These are phyloP conservation scores for Eudasyphora cyanicolor DNA, from an alignment of 2,888 invertebrate species.

Conservation along the genomic window DNA sequence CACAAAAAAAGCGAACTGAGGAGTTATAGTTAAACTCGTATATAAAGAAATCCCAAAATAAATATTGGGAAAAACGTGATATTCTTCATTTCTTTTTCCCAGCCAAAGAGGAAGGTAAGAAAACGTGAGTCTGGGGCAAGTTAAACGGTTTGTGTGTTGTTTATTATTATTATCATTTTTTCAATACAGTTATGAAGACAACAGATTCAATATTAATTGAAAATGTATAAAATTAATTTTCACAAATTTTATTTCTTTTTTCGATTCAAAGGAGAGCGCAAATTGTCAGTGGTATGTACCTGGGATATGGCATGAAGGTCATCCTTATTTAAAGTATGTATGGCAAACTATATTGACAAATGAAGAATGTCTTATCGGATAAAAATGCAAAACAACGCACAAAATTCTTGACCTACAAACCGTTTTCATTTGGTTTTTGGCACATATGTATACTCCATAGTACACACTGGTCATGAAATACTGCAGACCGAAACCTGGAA, in stretches of 20 bases:
- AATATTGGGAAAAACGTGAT: constrained; percentile 28
- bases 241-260: not conserved
- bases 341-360: not conserved
- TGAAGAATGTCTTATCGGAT: constrained; percentile 36
- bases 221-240: constrained; percentile 44
- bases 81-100: not conserved
- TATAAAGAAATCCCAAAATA: not conserved
- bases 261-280: not conserved
- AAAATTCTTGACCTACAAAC: constrained; percentile 69
- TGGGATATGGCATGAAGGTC: constrained; percentile 64
- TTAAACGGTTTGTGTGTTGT: constrained; percentile 30
- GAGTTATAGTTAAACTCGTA: not conserved
- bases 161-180: not conserved
- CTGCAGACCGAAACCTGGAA: constrained; percentile 1
- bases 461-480: not conserved
- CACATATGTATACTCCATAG: too few species aligned
- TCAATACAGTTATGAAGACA: not conserved
- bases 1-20: not conserved
- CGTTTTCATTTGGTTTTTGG: too few species aligned
- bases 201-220: constrained; percentile 28
- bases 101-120: constrained; percentile 49
- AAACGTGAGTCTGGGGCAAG: constrained; percentile 54
- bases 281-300: not conserved
- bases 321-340: constrained; percentile 16
- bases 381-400: constrained; percentile 61